These are phyloP conservation scores for Margaritifera margaritifera DNA, from an alignment of 2,888 invertebrate species.

Conservation along the genomic window DNA sequence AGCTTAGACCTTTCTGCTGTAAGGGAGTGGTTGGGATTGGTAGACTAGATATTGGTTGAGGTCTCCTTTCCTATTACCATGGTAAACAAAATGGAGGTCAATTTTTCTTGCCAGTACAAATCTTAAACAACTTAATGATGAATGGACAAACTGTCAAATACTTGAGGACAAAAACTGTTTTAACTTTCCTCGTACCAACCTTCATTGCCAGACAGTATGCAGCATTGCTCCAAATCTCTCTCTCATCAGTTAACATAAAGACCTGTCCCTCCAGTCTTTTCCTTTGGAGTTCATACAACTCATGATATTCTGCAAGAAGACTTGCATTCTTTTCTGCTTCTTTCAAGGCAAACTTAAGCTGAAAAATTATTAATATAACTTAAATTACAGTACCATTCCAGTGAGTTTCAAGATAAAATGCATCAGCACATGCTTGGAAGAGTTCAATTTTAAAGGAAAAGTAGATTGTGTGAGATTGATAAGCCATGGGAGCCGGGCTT, in stretches of 20 bases:
- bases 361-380: conserved; percentile 19
- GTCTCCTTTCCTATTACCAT: no score
- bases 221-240: conserved; percentile 72
- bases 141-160: no score
- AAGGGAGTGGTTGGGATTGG: no score
- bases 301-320: conserved; percentile 71
- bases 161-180: no score
- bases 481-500: no score
- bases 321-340: conserved; percentile 72
- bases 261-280: conserved; percentile 68
- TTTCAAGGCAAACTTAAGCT: conserved; percentile 68
- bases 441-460: no score
- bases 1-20: no score
- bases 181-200: conserved; percentile 40
- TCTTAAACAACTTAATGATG: no score
- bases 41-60: no score
- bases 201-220: conserved; percentile 72
- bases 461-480: no score
- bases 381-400: not conserved
- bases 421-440: not conserved
- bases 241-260: conserved; percentile 65
- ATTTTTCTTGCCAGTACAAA: no score
- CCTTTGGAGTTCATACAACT: conserved; percentile 72
- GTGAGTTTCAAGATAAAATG: conserved; percentile 1
- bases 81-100: no score